Base-by-base conservation (phyloP, 92 coral and sea anemone genomes). In the Muricea muricata region DNA sequence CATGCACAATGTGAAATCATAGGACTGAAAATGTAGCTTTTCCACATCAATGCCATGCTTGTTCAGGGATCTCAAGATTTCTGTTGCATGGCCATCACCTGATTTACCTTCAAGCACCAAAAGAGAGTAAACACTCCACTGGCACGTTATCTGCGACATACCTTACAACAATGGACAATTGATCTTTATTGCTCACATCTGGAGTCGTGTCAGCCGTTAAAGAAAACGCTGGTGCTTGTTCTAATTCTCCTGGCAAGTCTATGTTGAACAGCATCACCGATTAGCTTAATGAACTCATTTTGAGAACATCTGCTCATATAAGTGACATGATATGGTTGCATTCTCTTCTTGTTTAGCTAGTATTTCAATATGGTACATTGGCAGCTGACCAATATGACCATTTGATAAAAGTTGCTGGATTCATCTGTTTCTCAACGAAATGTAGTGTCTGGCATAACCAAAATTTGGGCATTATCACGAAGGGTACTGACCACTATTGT, bases 201-300 rank as follows among this genome's bases (percentile, higher is more conserved):
- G 79, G 79, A 73, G 79, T 73, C 61, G 79, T 73, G 37, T 73
- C 79, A 50, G 79, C 79, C 79, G 47, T 73, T n/a, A 73, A 60
- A 45, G 79, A 73, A 24, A 73, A 73, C 3, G 79, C 79, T 45
- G 58, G 60, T 21, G 57, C 79, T 26, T 73, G 35, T 73, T 73
- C 79, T 45, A 73, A 47, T 45, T 73, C 57, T 37, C 35, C 47
- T 73, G 33, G 47, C 7, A 41, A 47, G 23, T 41, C 39, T 60
- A 7, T 73, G 35, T 73, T 63, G 57, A 33, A 73, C 79, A 21
- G 79, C 61, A 75, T 75, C 81, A 41, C 65, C 66, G 56, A 75
- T 48, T 24, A 75, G 40, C 66, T 75, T 50, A 23, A 75, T 26
- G 39, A 75, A 69, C 48, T 69, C 48, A 69, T 69, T 35, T 69